A percentile compares a stretch with the other conserved stretches of the same genome.
phyloP scores from a whole-genome alignment of 2,797 vertebrate genomes.

The Xiphophorus birchmanni region DNA sequence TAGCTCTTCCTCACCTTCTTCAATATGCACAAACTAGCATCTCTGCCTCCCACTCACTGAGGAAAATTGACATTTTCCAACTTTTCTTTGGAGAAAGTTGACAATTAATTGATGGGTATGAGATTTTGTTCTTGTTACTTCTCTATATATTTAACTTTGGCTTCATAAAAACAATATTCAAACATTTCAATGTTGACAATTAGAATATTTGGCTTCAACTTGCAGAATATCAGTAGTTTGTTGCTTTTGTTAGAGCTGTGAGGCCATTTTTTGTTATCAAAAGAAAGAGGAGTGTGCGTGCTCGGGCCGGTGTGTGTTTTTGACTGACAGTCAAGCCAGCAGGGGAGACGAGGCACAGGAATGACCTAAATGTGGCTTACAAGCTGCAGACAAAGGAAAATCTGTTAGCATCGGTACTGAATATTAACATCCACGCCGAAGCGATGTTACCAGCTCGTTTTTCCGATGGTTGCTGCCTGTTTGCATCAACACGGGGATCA shows the following conservation, averaged over 20 bases:
- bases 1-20: conserved; percentile 46
- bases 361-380: conserved; percentile 6
- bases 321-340: conserved; percentile 22
- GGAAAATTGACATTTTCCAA: conserved; percentile 3
- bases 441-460: neutral
- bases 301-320: neutral
- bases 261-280: neutral
- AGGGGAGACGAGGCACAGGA: conserved; percentile 12
- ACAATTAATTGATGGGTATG: conserved; percentile 15
- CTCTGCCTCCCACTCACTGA: conserved; percentile 28
- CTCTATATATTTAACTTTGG: neutral
- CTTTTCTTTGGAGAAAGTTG: conserved; percentile 19
- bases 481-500: neutral
- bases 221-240: neutral
- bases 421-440: conserved; percentile 5
- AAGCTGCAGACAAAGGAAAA: conserved; percentile 11
- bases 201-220: neutral
- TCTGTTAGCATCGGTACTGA: neutral
- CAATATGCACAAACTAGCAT: conserved; percentile 44
- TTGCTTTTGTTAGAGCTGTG: neutral
- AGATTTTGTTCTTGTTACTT: neutral
- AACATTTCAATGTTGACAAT: neutral
- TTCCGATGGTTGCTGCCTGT: neutral
- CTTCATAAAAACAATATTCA: neutral
- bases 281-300: conserved; percentile 7